Base-by-base conservation (phyloP, 2,113 vertebrate species). In the Pollachius pollachius region DNA sequence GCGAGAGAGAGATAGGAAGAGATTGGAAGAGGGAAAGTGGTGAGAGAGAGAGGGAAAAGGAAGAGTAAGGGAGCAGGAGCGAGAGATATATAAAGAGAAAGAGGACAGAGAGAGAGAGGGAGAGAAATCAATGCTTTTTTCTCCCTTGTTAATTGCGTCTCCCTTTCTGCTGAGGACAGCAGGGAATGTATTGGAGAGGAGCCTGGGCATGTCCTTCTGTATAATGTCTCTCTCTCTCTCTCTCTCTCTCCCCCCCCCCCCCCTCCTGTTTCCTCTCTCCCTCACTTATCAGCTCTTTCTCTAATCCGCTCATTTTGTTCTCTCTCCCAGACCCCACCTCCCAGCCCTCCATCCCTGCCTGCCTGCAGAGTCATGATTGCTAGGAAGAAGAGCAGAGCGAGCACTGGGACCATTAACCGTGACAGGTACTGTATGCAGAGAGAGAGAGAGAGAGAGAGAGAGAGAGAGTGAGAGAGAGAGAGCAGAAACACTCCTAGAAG, bases 101-200 rank as follows among this genome's bases (percentile, higher is more conserved):
- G 6, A 34, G 30, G 6, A 34, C 30, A 0, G 30, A 34, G 30
- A 67, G 21, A 57, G 65, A 67, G 65, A 57, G 52, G 62, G 69
- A 63, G 79, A 83, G 67, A 79, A 84, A 86, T 89, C 83, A 88
- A 91, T 90, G 77, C 13, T 77, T 60, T 77, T 85, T 78, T 85
- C 72, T 79, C 81, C 79, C 25, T 54, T 81, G 75, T 79, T 82
- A 85, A 88, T 89, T 89, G 87, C 75, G 79, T 88, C 76, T 76
- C 67, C 73, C 74, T 82, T 89, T 89, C 73, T 86, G 79, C 90
- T 88, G 85, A 85, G 57, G 69, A 83, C 80, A 89, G 85, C 89
- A 89, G 75, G 63, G 74, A 34, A 66, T 86, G 69, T 19, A 52
- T 79, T 59, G 64, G 52, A 17, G 59, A n/a, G 64, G 64, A 34